These are phyloP conservation scores for Apodemia hepburni DNA, from an alignment of 2,888 invertebrate species.

Conservation along the genomic window DNA sequence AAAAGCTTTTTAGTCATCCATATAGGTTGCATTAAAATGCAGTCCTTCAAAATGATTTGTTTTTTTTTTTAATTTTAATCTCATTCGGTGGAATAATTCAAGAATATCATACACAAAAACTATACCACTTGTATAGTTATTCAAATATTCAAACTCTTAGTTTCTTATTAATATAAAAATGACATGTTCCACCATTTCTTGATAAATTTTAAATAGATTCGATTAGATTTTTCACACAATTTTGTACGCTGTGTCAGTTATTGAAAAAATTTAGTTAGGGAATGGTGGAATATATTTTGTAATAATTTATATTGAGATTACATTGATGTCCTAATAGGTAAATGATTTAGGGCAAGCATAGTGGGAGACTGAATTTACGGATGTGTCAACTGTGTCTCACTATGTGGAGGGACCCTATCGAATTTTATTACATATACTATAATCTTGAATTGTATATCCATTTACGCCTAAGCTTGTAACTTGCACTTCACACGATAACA, in stretches of 20 bases:
- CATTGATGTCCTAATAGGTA: conserved; percentile 7
- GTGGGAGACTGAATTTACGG: conserved; percentile 3
- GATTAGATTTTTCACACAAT: conserved; percentile 21
- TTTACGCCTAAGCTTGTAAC: conserved; percentile 30
- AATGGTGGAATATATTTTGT: conserved; percentile 9
- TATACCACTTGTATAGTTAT: no score
- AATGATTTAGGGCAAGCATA: conserved; percentile 5
- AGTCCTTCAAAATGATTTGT: no score
- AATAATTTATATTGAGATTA: conserved; percentile 13
- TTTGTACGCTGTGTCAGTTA: conserved; percentile 19
- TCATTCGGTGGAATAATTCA: no score
- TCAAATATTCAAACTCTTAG: neutral
- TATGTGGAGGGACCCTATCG: conserved; percentile 11
- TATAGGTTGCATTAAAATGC: no score
- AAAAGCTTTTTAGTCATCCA: no score
- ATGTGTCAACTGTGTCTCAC: neutral
- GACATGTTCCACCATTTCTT: neutral
- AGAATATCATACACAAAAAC: no score
- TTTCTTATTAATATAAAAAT: conserved; percentile 5
- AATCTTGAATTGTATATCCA: conserved; percentile 26
- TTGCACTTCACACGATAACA: conserved; percentile 27
- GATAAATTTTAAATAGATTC: conserved; percentile 6
- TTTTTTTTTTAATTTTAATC: no score
- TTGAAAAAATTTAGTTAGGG: conserved; percentile 14
- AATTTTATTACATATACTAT: conserved; percentile 14